Base-by-base conservation (phyloP, 2,888 invertebrate species). In the Nezara viridula region DNA sequence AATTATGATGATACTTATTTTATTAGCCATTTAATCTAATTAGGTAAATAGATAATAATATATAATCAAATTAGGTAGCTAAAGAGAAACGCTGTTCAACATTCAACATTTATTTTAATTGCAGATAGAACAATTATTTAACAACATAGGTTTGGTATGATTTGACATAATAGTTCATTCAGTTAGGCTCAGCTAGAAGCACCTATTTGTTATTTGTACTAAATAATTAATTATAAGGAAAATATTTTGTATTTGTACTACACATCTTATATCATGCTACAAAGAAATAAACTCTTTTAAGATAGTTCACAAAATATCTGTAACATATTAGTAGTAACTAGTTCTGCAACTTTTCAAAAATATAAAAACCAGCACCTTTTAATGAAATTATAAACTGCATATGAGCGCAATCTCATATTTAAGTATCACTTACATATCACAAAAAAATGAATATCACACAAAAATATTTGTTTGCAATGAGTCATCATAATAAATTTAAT, bases 181-280 rank as follows among this genome's bases (percentile, higher is more conserved):
- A 37, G n/a, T n/a, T n/a, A n/a, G 66, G 19, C 32, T 73, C 66
- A 66, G 21, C 66, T 73, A 73, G 32, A 73, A 73, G 37, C 66
- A 73, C 19, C 16, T 21, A 73, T 19, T 19, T 73, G 60, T 27
- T 27, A 55, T 27, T 60, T 27, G 27, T 27, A 60, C 60, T 73
- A 73, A 73, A 73, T 73, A 21, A 21, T 19, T 37, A 9, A 73
- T 37, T 19, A 73, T 27, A 60, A 7, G 37, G 37, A 73, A 73
- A 73, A 37, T 73, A 73, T 73, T 73, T 37, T 66, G 32, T 5
- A 66, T 32, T 66, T 66, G 32, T 73, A 73, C 66, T 66, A 32
- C 32, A 66, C 32, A 37, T 37, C n/a, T 24, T 27, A 60, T 60
- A 14, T 16, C 16, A 32, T 55, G 10, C 55, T 55, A 55, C n/a